Evolutionary conservation across 2,797 vertebrate species (phyloP).

Genomic region (Geotrypetes seraphini): DNA sequence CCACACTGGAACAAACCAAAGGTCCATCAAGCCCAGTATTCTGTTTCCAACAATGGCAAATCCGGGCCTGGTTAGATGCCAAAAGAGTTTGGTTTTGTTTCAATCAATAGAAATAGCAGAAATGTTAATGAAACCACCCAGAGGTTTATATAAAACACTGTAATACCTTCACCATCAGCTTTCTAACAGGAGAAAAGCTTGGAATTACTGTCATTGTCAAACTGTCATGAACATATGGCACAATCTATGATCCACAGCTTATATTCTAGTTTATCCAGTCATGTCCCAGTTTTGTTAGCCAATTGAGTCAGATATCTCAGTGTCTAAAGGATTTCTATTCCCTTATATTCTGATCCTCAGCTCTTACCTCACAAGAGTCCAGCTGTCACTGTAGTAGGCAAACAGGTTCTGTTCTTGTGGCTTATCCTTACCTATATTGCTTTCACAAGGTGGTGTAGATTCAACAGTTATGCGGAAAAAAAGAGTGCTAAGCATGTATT

Average conservation of each 20-base stretch:
- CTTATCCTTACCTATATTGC: too few species aligned
- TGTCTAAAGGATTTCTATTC: slow-evolving; percentile 6
- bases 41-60: too few species aligned
- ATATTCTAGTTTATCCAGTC: slow-evolving; percentile 3
- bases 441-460: too few species aligned
- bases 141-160: background rate
- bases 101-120: slow-evolving; percentile 7
- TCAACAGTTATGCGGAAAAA: too few species aligned
- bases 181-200: slow-evolving; percentile 4
- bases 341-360: slow-evolving; percentile 10
- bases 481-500: too few species aligned
- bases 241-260: slow-evolving; percentile 6
- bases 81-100: too few species aligned
- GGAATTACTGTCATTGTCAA: slow-evolving; percentile 14
- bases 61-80: too few species aligned
- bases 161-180: slow-evolving; percentile 13
- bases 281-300: slow-evolving; percentile 13
- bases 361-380: too few species aligned
- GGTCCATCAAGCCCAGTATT: too few species aligned
- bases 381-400: too few species aligned
- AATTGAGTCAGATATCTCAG: slow-evolving; percentile 16
- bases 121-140: slow-evolving; percentile 9
- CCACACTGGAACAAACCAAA: too few species aligned
- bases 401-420: too few species aligned
- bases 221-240: background rate